Conservation (phyloP, 2,797 vertebrate genomes). For the Orestias chungarensis region DNA sequence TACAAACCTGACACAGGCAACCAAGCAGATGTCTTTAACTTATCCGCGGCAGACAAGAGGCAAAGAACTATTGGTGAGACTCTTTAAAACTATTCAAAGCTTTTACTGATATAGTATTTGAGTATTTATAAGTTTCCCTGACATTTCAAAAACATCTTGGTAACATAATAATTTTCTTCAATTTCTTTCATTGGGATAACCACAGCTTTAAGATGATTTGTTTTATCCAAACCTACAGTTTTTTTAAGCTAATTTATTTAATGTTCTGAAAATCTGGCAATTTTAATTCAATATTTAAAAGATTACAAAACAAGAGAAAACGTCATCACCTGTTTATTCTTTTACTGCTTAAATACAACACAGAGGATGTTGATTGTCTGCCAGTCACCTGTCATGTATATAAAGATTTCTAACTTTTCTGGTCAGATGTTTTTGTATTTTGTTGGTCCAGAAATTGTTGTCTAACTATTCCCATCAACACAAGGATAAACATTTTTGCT, state of each 20-base stretch:
- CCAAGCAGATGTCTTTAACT: slow-evolving; percentile 90
- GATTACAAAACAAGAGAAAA: too few species aligned
- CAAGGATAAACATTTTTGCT: not conserved
- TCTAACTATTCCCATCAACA: not conserved
- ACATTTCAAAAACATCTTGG: not conserved
- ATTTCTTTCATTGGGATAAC: not conserved
- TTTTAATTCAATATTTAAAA: too few species aligned
- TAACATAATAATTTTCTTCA: too few species aligned
- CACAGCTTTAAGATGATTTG: not conserved
- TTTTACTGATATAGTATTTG: not conserved
- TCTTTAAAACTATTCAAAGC: not conserved
- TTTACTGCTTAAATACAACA: not conserved
- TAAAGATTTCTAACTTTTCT: not conserved
- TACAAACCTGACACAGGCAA: slow-evolving; percentile 93
- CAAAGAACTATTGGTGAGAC: slow-evolving; percentile 88
- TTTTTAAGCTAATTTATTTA: too few species aligned
- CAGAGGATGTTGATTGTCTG: not conserved
- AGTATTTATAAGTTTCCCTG: not conserved
- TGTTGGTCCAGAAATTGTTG: not conserved
- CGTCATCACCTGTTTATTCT: too few species aligned
- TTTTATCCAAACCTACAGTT: too few species aligned
- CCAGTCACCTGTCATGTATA: not conserved
- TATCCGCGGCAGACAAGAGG: slow-evolving; percentile 89
- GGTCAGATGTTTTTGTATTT: not conserved
- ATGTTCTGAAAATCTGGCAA: too few species aligned